These are phyloP conservation scores for Apodemia zela DNA, from an alignment of 2,888 invertebrate species.

Conservation along the genomic window DNA sequence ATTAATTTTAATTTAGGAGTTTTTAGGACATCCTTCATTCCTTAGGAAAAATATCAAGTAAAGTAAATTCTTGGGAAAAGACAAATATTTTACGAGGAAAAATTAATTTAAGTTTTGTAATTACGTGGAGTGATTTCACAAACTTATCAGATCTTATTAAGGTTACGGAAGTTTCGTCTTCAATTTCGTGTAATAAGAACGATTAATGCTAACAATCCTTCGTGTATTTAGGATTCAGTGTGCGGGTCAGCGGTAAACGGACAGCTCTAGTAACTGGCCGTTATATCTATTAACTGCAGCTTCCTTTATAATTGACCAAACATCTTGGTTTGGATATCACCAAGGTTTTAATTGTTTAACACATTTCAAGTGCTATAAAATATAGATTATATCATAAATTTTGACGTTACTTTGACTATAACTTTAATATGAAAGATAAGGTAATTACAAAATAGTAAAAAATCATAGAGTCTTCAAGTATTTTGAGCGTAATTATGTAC, in stretches of 20 bases:
- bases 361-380: too few relatives aligned
- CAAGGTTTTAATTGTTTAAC: neutral
- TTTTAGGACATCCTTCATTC: constrained; percentile 31
- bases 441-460: too few relatives aligned
- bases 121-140: constrained; percentile 13
- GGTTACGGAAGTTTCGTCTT: constrained; percentile 5
- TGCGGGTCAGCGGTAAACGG: constrained; percentile 25
- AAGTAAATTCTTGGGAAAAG: constrained; percentile 21
- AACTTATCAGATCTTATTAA: constrained; percentile 16
- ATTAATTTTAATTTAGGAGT: constrained; percentile 33
- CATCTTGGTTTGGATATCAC: neutral
- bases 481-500: too few relatives aligned
- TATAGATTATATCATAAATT: too few relatives aligned
- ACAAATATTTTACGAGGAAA: constrained; percentile 26
- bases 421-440: too few relatives aligned
- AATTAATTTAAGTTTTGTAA: constrained; percentile 21
- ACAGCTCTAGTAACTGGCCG: neutral
- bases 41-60: constrained; percentile 32
- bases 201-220: constrained; percentile 10
- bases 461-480: too few relatives aligned
- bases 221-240: constrained; percentile 47
- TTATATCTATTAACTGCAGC: constrained; percentile 8
- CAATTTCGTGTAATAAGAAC: neutral
- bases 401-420: too few relatives aligned
- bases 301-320: neutral